phyloP scores from a whole-genome alignment of 2,797 vertebrate genomes.

The Carduelis carduelis region DNA sequence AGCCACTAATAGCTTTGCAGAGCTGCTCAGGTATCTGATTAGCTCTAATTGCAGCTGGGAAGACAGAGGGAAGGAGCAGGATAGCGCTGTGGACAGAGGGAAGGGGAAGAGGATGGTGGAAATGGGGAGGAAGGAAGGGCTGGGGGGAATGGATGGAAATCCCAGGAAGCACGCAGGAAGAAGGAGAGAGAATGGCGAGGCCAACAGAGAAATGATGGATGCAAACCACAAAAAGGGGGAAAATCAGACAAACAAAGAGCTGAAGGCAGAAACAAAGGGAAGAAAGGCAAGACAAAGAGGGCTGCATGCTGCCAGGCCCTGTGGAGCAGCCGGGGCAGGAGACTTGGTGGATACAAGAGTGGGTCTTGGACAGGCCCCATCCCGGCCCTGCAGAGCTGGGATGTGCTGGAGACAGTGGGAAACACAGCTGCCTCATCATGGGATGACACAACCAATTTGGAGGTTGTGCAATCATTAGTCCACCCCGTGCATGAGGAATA shows the following conservation, averaged over 20 bases:
- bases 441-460: background rate
- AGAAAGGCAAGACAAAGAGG: background rate
- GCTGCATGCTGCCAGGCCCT: background rate
- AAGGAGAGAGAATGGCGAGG: background rate
- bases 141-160: background rate
- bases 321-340: background rate
- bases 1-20: conserved; percentile 73
- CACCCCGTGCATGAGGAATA: background rate
- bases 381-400: accelerated
- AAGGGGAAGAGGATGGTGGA: background rate
- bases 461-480: conserved; percentile 2
- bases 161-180: accelerated
- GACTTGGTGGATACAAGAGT: background rate
- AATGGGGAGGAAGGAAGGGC: background rate
- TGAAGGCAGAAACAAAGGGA: background rate
- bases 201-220: background rate
- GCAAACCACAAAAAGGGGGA: background rate
- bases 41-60: conserved; percentile 75
- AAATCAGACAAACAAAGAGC: background rate
- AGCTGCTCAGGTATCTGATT: conserved; percentile 79
- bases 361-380: background rate
- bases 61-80: background rate
- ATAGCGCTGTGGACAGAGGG: accelerated
- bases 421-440: background rate
- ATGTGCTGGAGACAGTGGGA: background rate